Evolutionary conservation across 1,140 invertebrate species (phyloP).

Genomic region (Eriocheir sinensis): DNA sequence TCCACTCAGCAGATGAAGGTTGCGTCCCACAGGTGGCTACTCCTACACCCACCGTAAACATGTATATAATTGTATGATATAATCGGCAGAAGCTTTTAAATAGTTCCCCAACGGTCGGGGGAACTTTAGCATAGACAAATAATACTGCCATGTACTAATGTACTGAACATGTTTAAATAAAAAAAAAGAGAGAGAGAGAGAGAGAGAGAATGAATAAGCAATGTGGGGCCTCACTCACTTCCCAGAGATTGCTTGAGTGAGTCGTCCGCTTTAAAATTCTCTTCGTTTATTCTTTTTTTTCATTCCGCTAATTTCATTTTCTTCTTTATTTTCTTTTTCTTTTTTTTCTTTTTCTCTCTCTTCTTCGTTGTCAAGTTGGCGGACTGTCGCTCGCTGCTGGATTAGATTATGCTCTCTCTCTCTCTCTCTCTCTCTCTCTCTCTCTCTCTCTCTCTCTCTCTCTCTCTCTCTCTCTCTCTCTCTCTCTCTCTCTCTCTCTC

Average conservation of each 20-base stretch:
- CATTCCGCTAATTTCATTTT: background rate
- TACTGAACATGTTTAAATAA: too few relatives aligned
- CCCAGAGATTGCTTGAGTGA: background rate
- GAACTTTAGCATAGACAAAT: too few relatives aligned
- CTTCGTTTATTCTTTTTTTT: background rate
- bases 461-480: slow-evolving; percentile 36
- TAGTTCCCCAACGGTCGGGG: too few relatives aligned
- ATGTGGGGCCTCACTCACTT: background rate
- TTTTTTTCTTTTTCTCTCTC: background rate
- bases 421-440: slow-evolving; percentile 30
- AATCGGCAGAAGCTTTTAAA: too few relatives aligned
- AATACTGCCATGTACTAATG: too few relatives aligned
- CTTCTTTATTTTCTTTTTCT: background rate
- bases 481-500: background rate
- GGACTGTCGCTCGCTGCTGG: too few relatives aligned
- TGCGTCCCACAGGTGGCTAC: too few relatives aligned
- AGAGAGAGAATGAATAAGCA: background rate
- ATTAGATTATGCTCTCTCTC: slow-evolving; percentile 2
- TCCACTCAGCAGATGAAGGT: too few relatives aligned
- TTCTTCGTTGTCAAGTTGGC: too few relatives aligned
- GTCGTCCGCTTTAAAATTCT: background rate
- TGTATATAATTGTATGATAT: too few relatives aligned
- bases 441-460: slow-evolving; percentile 36
- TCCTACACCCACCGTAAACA: too few relatives aligned
- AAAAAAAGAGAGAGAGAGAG: background rate